Base-by-base conservation (phyloP, 2,797 vertebrate species). In the Pristis pectinata region DNA sequence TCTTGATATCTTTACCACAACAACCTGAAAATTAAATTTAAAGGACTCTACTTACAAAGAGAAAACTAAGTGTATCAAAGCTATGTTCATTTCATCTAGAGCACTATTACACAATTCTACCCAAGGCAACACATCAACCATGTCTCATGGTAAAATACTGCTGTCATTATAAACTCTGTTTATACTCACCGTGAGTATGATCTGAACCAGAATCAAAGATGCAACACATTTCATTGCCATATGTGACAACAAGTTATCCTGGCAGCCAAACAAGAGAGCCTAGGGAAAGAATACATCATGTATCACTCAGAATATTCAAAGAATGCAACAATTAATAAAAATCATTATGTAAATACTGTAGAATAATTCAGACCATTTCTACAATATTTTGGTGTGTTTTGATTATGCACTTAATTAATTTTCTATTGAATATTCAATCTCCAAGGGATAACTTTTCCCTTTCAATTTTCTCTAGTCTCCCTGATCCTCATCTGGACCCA, bases 151-250 rank as follows among this genome's bases (percentile, higher is more conserved):
- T n/a, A 61, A 89, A 89, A 64, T 89, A 56, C 34, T 91, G 24
- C 17, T 41, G 2, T 64, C 64, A 67, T 41, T 91, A 91, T 41
- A 91, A 24, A 41, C 59, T 41, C 15, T 41, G 56, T 89, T 41
- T 19, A 67, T 79, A 97, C 97, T 97, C 85, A 98, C 98, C 96
- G 95, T 95, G 95, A 95, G 97, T 95, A 95, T 96, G 94, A 97
- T 94, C 10, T 98, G 97, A 95, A 97, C 97, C 95, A 96, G 95
- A 15, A 98, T 96, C 92, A 97, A 97, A 0, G 96, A 94, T 0
- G 98, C 97, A 6, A 96, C 96, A 89, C 96, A 97, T 96, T 98
- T 98, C 2, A 98, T 97, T 92, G 98, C 97, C 96, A 98, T 96
- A 96, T 99, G 98, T 95, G 97, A 97, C 22, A 98, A 87, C 24